Evolutionary conservation across 2,113 vertebrate species (phyloP), one percentile per base, ranked within the genome.

Genomic region (Strigops habroptila): DNA sequence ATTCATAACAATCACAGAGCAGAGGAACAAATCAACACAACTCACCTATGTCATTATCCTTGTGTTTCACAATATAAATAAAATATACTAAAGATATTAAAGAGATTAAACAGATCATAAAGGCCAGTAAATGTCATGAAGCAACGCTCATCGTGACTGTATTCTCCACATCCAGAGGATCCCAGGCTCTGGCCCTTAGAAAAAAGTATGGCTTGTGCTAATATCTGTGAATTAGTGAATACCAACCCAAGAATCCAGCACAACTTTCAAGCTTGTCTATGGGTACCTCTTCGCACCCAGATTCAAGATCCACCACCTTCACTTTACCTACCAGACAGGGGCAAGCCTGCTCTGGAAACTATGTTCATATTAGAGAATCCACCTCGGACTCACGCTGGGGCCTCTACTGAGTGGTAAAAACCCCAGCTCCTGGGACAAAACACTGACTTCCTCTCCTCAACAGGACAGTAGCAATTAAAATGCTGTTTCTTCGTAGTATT

Each of bases 301-400:
- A 82, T 10, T 46, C 53, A 82, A 87, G 62, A 87, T 12, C 7
- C 12, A 53, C 9, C 39, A 63, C 22, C 39, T 41, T 37, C 27
- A 35, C 30, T 39, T 18, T 10, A 87, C 37, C 30, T n/a, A 14
- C 18, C 28, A 14, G 7, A 7, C 37, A 16, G 27, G 27, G 9
- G 11, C 60, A 86, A 69, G 53, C 13, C 21, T 52, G 25, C 5
- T 82, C 70, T 73, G 28, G 24, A 27, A 70, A 10, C 39, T 17
- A 27, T 18, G 10, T 14, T 59, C 25, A 18, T 0, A 55, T 27
- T 0, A 74, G 3, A 87, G 49, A 93, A 22, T 44, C 14, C 24
- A 91, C n/a, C 22, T 23, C 2, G 0, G 37, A 37, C n/a, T n/a
- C n/a, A 75, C 0, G 0, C 0, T 16, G 33, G 19, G 7, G 49